Evolutionary conservation across 2,113 vertebrate genomes (phyloP).

Genomic region (Probosciger aterrimus): DNA sequence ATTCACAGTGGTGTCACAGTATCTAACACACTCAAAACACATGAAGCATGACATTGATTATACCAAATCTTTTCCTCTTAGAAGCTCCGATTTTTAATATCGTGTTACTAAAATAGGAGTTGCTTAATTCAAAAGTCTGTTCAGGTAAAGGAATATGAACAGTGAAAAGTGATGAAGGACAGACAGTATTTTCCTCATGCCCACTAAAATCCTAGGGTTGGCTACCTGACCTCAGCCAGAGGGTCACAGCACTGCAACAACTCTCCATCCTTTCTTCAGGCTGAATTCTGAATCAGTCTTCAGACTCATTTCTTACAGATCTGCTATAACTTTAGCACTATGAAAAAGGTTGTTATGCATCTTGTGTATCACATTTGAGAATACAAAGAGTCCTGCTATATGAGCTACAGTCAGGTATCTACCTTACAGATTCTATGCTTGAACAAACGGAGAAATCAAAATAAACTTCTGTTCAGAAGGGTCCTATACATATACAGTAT

Average conservation of each 20-base stretch:
- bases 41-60: accelerated
- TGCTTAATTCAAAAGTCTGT: neutral
- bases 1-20: neutral
- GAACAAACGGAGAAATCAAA: neutral
- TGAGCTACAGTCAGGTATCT: neutral
- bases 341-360: neutral
- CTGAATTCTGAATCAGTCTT: neutral
- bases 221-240: neutral
- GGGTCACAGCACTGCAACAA: neutral
- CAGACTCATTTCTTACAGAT: neutral
- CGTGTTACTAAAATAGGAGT: neutral
- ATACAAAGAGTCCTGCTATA: neutral
- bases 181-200: neutral
- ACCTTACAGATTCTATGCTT: neutral
- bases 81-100: neutral
- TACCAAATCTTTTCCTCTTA: neutral
- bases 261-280: neutral
- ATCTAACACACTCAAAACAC: accelerated
- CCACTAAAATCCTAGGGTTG: neutral
- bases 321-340: neutral
- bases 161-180: neutral
- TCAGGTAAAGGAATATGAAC: neutral
- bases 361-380: neutral
- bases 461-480: neutral
- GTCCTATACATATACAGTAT: accelerated